Base-by-base conservation (phyloP, 2,888 invertebrate genomes). In the Lasiommata megera region DNA sequence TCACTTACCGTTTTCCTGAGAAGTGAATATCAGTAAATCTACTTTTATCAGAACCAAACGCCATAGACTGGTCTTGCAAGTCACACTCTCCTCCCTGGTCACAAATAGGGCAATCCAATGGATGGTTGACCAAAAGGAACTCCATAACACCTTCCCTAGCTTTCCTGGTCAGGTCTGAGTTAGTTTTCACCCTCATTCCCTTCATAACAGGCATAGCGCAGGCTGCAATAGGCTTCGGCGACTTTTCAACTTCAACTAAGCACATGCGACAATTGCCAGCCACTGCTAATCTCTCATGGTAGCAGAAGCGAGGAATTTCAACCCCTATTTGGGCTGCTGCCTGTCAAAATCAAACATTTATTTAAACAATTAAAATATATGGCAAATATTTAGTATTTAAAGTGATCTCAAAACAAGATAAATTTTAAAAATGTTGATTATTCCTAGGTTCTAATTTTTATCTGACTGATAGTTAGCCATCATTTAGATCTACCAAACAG, bases 131-230 rank as follows among this genome's bases (percentile, higher is more conserved):
- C 28, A 99, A 91, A 44, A 99, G 91, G 80, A 99, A 99, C 88
- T 99, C 99, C 99, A 99, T 99, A 0, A 99, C 99, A 69, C 99
- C 91, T 69, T 93, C 93, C 9, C 93, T 88, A 0, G 94, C 94
- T 79, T 95, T 89, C 63, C 93, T 93, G 0, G 98, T 98, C 88
- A 99, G 92, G 69, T 98, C 97, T 0, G 99, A 99, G 82, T 99
- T 96, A 16, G 99, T 99, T 84, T 99, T 99, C 16, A 99, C 94
- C 67, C 96, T 94, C 99, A 97, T 98, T n/a, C 99, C 99, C 85
- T 99, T 99, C 99, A 99, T 98, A 0, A 99, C 99, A 0, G 99
- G 99, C 99, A 99, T 99, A 11, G 99, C 99, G 84, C 99, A 99
- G 0, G 99, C 98, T 7, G 99, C 99, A 0, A 98, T 97, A 0